Evolutionary conservation across 2,113 vertebrate genomes (phyloP).

Genomic region (Clupea harengus): DNA sequence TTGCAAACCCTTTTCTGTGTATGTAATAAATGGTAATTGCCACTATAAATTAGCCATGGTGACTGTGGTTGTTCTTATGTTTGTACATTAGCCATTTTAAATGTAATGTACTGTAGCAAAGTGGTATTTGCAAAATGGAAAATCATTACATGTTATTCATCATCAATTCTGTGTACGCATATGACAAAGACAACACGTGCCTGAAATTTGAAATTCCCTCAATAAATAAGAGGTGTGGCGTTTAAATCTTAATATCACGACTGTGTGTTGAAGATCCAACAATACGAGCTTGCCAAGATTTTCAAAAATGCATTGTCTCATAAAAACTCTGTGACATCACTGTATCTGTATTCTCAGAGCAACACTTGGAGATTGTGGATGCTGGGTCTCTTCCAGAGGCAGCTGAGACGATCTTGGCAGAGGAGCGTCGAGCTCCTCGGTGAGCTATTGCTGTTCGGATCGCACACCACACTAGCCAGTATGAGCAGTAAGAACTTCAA

Average conservation of each 20-base stretch:
- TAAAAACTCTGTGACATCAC: conserved; percentile 1
- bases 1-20: neutral
- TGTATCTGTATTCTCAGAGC: conserved; percentile 18
- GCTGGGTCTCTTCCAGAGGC: neutral
- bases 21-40: neutral
- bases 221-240: neutral
- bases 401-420: conserved; percentile 1
- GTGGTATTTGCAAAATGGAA: neutral
- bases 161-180: neutral
- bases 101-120: neutral
- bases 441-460: neutral
- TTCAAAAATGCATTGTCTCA: conserved; percentile 11
- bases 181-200: neutral
- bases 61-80: neutral
- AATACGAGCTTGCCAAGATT: neutral
- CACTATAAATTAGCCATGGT: neutral
- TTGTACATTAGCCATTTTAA: neutral
- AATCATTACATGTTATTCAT: neutral
- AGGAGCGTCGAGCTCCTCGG: neutral
- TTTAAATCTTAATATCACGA: neutral
- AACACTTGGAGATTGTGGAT: neutral
- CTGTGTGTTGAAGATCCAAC: neutral
- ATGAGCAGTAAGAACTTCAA: neutral
- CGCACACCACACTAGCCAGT: neutral
- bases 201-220: neutral